phyloP scores from a whole-genome alignment of 2,888 invertebrate species.

The Campaea margaritaria region DNA sequence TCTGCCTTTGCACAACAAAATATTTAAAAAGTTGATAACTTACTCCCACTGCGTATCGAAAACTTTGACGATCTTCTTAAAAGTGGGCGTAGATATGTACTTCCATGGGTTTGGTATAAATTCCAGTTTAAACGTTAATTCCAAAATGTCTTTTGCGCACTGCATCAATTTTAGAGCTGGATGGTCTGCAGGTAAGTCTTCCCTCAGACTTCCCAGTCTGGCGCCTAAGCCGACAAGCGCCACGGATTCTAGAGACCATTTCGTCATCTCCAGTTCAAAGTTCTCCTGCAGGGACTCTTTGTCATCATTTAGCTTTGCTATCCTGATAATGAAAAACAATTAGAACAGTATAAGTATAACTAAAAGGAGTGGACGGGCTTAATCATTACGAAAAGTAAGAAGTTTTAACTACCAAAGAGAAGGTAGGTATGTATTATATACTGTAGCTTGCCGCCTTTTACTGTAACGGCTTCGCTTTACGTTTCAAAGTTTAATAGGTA shows the following conservation, averaged over 20 bases:
- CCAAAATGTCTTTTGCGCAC: conserved; percentile 61
- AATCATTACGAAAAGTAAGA: not conserved
- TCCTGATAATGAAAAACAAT: conserved; percentile 51
- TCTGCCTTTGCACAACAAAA: not conserved
- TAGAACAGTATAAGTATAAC: too few relatives aligned
- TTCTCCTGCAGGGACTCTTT: conserved; percentile 64
- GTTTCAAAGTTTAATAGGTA: not conserved
- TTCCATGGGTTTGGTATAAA: conserved; percentile 65
- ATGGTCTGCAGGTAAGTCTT: conserved; percentile 60
- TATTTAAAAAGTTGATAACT: conserved; percentile 43
- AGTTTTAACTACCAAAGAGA: too few relatives aligned
- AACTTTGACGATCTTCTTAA: conserved; percentile 63
- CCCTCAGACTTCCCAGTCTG: conserved; percentile 66
- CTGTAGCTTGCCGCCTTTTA: too few relatives aligned
- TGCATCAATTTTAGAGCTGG: conserved; percentile 63
- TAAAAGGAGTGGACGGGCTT: too few relatives aligned
- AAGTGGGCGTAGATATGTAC: conserved; percentile 61
- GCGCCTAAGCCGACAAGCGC: conserved; percentile 69
- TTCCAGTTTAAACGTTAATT: conserved; percentile 63
- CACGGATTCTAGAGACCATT: conserved; percentile 87
- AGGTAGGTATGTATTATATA: too few relatives aligned
- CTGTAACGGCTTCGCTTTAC: too few relatives aligned
- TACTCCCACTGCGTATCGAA: conserved; percentile 75
- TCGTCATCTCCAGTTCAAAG: conserved; percentile 83
- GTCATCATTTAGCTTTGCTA: conserved; percentile 58